Conservation (phyloP, 2,113 vertebrate genomes). For the Orientallactaga bullata region DNA sequence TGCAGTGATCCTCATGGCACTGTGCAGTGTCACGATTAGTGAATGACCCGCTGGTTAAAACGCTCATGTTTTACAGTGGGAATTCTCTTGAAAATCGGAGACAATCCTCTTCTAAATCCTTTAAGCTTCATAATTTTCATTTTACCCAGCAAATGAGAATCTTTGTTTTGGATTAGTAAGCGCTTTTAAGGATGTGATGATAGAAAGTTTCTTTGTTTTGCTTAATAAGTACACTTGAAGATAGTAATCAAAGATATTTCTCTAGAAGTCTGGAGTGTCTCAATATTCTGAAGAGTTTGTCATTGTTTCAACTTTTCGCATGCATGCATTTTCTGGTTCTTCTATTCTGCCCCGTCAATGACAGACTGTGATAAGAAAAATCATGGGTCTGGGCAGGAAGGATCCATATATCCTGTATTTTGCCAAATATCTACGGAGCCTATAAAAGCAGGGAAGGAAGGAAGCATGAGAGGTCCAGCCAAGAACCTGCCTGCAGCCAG, state of each 20-base stretch:
- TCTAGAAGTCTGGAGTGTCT: background rate
- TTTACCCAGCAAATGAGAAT: background rate
- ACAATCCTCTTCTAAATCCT: background rate
- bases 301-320: background rate
- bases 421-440: background rate
- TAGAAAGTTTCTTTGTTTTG: too few relatives aligned
- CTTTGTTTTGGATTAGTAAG: background rate
- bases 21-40: background rate
- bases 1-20: background rate
- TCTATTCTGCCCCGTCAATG: background rate
- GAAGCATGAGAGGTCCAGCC: too few relatives aligned
- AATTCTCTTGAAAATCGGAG: background rate
- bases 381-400: background rate
- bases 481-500: too few relatives aligned
- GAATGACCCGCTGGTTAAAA: background rate
- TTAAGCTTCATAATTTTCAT: constrained; percentile 23
- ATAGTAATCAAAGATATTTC: background rate
- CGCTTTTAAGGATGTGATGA: background rate
- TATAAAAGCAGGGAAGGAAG: background rate
- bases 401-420: background rate
- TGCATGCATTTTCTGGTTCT: background rate
- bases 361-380: background rate
- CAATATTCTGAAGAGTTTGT: background rate
- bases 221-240: too few relatives aligned
- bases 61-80: background rate